Percentiles rank a stretch among this genome's conserved stretches.
These are phyloP conservation scores for Asbolus verrucosus DNA, from an alignment of 1,140 invertebrate species.

Conservation along the genomic window DNA sequence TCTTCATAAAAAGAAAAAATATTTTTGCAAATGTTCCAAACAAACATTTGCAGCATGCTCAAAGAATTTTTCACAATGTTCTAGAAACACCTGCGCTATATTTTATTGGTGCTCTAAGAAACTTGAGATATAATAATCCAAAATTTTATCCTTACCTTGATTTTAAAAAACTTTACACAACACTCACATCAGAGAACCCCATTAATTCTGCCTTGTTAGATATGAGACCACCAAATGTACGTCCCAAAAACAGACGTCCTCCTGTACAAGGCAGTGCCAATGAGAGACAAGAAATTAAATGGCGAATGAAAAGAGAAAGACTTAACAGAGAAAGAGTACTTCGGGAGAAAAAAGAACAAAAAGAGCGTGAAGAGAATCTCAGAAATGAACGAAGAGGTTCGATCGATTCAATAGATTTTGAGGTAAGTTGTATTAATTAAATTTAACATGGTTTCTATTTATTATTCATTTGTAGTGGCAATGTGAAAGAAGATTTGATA, in stretches of 20 bases:
- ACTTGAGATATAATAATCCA: constrained; percentile 71
- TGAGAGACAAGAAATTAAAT: constrained; percentile 56
- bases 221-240: constrained; percentile 16
- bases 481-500: constrained; percentile 48
- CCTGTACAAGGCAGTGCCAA: constrained; percentile 6
- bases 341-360: constrained; percentile 62
- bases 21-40: constrained; percentile 77
- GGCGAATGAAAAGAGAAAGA: constrained; percentile 65
- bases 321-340: constrained; percentile 63
- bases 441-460: background rate
- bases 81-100: constrained; percentile 76
- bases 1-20: constrained; percentile 79
- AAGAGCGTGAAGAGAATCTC: constrained; percentile 50
- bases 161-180: constrained; percentile 72
- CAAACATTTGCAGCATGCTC: constrained; percentile 72
- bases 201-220: background rate
- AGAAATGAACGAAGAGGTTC: constrained; percentile 53
- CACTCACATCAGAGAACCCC: constrained; percentile 59
- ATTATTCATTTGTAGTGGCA: constrained; percentile 49
- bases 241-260: constrained; percentile 1
- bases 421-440: constrained; percentile 54
- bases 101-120: constrained; percentile 74
- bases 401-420: constrained; percentile 61
- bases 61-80: constrained; percentile 75
- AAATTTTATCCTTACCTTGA: constrained; percentile 75